Evolutionary conservation across 2,113 vertebrate species (phyloP), one percentile per base, ranked within the genome.

Genomic region (Gavialis gangeticus): DNA sequence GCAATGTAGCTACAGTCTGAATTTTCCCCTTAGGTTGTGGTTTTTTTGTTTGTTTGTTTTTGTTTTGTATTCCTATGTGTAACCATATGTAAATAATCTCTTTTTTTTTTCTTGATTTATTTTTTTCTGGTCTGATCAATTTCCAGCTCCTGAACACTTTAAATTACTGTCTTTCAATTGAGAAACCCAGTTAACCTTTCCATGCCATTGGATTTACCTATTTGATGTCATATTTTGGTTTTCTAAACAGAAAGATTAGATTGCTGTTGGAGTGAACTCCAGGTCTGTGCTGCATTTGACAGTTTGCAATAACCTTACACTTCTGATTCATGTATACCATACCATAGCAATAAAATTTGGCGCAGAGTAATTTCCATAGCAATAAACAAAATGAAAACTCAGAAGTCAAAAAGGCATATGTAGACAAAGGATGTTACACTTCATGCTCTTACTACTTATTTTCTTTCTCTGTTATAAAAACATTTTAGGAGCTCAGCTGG

Each of bases 221-320:
- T 28, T 94, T 94, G 86, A 69, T 88, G 86, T 24, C 3, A 18
- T 54, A 79, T 25, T 94, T 92, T 21, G 95, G 25, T 54, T 34
- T 79, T 84, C 73, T 75, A 55, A 95, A 86, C 73, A 75, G 55
- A 66, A 12, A 63, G 67, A 90, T 96, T 79, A 85, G 63, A 91
- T 84, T 96, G 75, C 28, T 88, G 71, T 95, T 91, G 94, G 92
- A 97, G 90, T 91, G 22, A 87, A 73, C 56, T 89, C 89, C 87
- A 96, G n/a, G 8, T 88, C 78, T 84, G 16, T 91, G 83, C 67
- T 83, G 79, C 56, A 56, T 84, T 87, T 94, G 87, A 91, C 30
- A 87, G 57, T 19, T 95, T 93, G 93, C 83, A 95, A 81, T 85
- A 94, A 78, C 67, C 59, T 69, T 88, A 34, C 58, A 55, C 34